These are phyloP conservation scores for Falco columbarius DNA, from an alignment of 2,797 vertebrate species.

Conservation along the genomic window DNA sequence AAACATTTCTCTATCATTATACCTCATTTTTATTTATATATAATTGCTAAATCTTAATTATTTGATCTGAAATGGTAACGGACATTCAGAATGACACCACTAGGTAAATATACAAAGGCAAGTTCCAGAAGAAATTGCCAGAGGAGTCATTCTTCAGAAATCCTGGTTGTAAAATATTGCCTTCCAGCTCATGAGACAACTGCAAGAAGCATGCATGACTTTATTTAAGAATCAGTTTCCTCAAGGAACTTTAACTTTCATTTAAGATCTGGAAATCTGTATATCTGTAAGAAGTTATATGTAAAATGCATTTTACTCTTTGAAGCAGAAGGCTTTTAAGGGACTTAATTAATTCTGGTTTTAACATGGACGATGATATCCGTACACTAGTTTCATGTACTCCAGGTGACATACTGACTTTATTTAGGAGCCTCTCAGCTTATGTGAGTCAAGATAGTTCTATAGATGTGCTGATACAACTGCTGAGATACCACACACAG, in stretches of 20 bases:
- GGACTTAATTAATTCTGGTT: slow-evolving; percentile 46
- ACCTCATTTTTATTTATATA: not conserved
- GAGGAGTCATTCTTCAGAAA: not conserved
- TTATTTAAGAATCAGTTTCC: not conserved
- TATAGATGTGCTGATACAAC: not conserved
- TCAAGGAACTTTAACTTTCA: slow-evolving; percentile 2
- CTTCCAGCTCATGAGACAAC: not conserved
- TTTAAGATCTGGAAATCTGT: slow-evolving; percentile 41
- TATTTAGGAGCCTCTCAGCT: not conserved
- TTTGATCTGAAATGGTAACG: not conserved
- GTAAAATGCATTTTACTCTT: slow-evolving; percentile 18
- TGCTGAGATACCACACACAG: slow-evolving; percentile 28
- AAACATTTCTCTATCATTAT: not conserved
- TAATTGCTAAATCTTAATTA: not conserved
- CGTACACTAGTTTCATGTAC: slow-evolving; percentile 18
- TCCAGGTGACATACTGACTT: not conserved
- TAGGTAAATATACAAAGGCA: not conserved
- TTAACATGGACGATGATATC: slow-evolving; percentile 63
- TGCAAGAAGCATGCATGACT: not conserved
- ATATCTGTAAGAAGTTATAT: not conserved
- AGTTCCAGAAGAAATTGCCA: not conserved
- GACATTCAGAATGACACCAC: not conserved
- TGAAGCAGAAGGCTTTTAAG: slow-evolving; percentile 45
- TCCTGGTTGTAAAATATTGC: slow-evolving; percentile 8
- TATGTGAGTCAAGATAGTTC: not conserved